phyloP scores from a whole-genome alignment of 2,113 vertebrate genomes.

The Montifringilla adamsi region DNA sequence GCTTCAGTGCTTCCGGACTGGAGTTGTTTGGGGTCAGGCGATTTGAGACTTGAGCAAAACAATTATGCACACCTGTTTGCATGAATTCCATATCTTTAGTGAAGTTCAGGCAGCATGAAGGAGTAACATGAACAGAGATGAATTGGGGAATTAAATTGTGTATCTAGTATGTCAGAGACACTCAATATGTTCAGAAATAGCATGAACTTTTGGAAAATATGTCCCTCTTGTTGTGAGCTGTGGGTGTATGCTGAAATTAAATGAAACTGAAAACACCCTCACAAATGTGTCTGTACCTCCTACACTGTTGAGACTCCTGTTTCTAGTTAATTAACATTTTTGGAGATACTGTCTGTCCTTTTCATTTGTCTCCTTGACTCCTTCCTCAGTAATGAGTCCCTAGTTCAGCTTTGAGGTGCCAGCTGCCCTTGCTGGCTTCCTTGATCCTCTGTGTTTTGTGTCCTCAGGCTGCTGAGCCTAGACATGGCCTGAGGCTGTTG shows the following conservation, averaged over 20 bases:
- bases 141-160: neutral
- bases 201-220: neutral
- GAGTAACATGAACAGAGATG: neutral
- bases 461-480: neutral
- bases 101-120: neutral
- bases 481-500: neutral
- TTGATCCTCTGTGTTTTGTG: neutral
- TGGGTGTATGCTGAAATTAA: slow-evolving; percentile 24
- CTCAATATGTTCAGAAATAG: neutral
- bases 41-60: neutral
- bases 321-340: slow-evolving; percentile 21
- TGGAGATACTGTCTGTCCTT: neutral
- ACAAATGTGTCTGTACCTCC: slow-evolving; percentile 7
- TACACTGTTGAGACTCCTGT: slow-evolving; percentile 23
- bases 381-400: neutral
- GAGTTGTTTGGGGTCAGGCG: neutral
- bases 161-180: neutral
- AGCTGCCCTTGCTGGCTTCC: neutral
- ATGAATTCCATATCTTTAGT: neutral
- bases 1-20: neutral
- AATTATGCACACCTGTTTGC: neutral
- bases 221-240: neutral
- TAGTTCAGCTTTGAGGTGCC: neutral
- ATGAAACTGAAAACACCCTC: slow-evolving; percentile 15
- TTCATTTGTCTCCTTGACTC: neutral